A percentile compares a stretch with the other conserved stretches of the same genome.
phyloP scores from a whole-genome alignment of 2,888 invertebrate genomes.

The Ochlodes sylvanus region DNA sequence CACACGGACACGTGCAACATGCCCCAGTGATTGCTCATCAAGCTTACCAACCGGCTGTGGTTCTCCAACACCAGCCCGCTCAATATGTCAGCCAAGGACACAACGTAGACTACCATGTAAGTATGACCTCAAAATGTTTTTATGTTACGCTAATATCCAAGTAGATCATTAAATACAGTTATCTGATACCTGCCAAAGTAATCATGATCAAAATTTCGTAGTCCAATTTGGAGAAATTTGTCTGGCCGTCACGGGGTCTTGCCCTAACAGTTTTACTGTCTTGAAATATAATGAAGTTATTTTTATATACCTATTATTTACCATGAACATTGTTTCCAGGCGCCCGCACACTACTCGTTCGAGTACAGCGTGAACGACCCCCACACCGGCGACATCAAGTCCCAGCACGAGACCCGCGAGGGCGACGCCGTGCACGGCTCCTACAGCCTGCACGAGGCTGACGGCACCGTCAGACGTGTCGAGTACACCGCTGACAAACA shows the following conservation, averaged over 20 bases:
- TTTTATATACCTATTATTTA: too few relatives aligned
- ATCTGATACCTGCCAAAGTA: too few relatives aligned
- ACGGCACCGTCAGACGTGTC: slow-evolving; percentile 75
- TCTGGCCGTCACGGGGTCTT: too few relatives aligned
- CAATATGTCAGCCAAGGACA: slow-evolving; percentile 67
- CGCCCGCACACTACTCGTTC: slow-evolving; percentile 74
- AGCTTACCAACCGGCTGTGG: slow-evolving; percentile 36
- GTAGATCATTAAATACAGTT: too few relatives aligned
- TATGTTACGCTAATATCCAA: too few relatives aligned
- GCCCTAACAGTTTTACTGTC: too few relatives aligned
- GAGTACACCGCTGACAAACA: slow-evolving; percentile 28
- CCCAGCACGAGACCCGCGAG: slow-evolving; percentile 69
- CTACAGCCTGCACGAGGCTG: slow-evolving; percentile 84
- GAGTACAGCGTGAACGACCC: slow-evolving; percentile 74
- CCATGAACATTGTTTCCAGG: slow-evolving; percentile 35
- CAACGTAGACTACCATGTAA: slow-evolving; percentile 58
- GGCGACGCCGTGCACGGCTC: slow-evolving; percentile 63
- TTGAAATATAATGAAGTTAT: too few relatives aligned
- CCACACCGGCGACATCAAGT: slow-evolving; percentile 79
- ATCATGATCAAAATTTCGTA: too few relatives aligned
- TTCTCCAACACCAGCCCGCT: slow-evolving; percentile 63
- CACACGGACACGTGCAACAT: slow-evolving; percentile 61
- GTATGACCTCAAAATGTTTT: slow-evolving; percentile 38
- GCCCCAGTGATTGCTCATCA: slow-evolving; percentile 64
- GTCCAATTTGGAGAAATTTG: too few relatives aligned